Conservation (phyloP, 30 jellyfish, hydroid and myxozoan species). For the Hydractinia symbiolongicarpus region DNA sequence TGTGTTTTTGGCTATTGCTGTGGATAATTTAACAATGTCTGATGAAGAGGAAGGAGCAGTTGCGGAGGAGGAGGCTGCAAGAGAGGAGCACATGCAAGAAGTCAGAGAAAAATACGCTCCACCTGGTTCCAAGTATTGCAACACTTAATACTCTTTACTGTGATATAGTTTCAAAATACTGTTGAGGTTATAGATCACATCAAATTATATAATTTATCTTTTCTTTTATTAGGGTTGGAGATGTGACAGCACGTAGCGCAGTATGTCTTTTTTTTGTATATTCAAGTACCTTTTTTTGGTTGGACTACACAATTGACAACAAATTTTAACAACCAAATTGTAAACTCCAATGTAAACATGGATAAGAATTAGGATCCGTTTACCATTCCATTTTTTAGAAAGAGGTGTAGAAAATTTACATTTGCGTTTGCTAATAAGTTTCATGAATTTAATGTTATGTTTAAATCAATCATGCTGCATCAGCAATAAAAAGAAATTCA, state of each 20-base stretch:
- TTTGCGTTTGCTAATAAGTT: too few species aligned
- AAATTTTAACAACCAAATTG: too few species aligned
- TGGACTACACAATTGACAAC: too few species aligned
- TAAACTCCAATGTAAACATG: too few species aligned
- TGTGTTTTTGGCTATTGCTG: slow-evolving; percentile 90
- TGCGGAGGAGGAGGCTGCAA: slow-evolving; percentile 59
- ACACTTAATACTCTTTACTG: neutral
- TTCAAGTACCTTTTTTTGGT: too few species aligned
- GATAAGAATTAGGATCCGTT: too few species aligned
- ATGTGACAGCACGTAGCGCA: neutral
- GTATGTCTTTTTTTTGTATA: too few species aligned
- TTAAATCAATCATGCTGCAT: too few species aligned
- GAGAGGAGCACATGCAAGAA: slow-evolving; percentile 56
- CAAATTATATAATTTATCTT: neutral
- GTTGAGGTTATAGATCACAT: neutral
- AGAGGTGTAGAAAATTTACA: too few species aligned
- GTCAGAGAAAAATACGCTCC: slow-evolving; percentile 58
- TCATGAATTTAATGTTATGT: too few species aligned
- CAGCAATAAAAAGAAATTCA: too few species aligned
- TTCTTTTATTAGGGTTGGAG: neutral
- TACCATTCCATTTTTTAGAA: too few species aligned
- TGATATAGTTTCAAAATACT: neutral
- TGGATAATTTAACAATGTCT: slow-evolving; percentile 61
- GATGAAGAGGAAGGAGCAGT: slow-evolving; percentile 61
- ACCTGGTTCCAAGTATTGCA: slow-evolving; percentile 8